Evolutionary conservation across 2,888 invertebrate genomes (phyloP), one percentile per base, ranked within the genome.

Genomic region (Drosophila planitibia): DNA sequence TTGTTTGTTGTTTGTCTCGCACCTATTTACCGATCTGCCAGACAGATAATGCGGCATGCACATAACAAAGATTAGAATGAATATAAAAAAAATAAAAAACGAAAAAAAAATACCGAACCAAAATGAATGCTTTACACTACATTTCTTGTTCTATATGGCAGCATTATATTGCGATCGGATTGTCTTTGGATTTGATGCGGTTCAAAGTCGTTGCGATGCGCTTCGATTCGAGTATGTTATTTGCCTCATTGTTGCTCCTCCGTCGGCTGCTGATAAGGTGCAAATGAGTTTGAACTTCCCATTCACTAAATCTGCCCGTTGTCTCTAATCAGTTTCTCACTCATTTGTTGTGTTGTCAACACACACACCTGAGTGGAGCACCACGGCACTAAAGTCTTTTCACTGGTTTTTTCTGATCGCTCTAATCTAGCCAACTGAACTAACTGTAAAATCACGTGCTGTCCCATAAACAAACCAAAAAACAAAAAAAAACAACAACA

Each of bases 271-370:
- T 85, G 90, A 91, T 90, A 90, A 83, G 79, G 74, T 47, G 53
- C 35, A 12, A 49, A n/a, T 49, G 73, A 66, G 70, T 73, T 60
- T 62, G 41, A 51, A 49, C 51, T 55, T 85, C 88, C 91, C 91
- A 91, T 91, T 91, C 91, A 91, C 85, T 85, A 91, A 87, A 91
- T 90, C 83, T 79, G 83, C 78, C 77, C 79, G 37, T 60, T 58
- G 71, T 63, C 65, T 66, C 63, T 79, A 71, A 79, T 88, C 75
- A 85, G 71, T 70, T 74, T 61, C 58, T 51, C 65, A 63, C 76
- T 39, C 81, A 72, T 59, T 59, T 53, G 30, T 53, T 32, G 25
- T n/a, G 30, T 71, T 76, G 71, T 71, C 71, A 63, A 74, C 74
- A 65, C 16, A 69, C 67, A 33, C 62, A 76, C 70, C 76, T 41